Conservation (phyloP, 2,113 vertebrate species). For the Porphyrio hochstetteri region DNA sequence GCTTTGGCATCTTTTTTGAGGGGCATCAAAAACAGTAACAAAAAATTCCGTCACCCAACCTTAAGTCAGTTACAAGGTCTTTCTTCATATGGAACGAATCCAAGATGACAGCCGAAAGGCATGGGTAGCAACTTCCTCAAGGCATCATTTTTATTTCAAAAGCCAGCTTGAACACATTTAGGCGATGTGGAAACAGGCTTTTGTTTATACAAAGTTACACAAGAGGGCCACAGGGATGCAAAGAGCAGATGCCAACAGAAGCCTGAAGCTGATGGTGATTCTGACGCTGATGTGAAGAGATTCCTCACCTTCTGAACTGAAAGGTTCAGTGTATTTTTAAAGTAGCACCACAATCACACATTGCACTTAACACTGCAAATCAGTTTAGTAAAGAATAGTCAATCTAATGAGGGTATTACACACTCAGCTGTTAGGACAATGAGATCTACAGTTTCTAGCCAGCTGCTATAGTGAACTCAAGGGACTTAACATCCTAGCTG, state of each 20-base stretch:
- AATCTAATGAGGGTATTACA: not conserved
- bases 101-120: not conserved
- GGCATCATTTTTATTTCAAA: slow-evolving; percentile 6
- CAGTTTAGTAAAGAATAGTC: not conserved
- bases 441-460: not conserved
- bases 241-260: not conserved
- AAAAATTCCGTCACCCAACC: not conserved
- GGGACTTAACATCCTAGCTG: not conserved
- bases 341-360: not conserved
- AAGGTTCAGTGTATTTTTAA: not conserved
- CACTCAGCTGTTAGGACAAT: not conserved
- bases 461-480: not conserved
- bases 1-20: not conserved
- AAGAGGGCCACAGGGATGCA: not conserved
- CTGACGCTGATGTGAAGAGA: not conserved
- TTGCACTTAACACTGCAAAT: not conserved
- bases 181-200: not conserved
- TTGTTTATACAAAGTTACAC: not conserved
- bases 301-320: not conserved
- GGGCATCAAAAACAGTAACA: not conserved
- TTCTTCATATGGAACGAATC: not conserved
- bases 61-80: not conserved
- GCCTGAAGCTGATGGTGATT: not conserved
- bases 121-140: not conserved
- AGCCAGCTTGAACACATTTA: not conserved